Base-by-base conservation (phyloP, 2,888 invertebrate genomes). In the Dynastes grantii region DNA sequence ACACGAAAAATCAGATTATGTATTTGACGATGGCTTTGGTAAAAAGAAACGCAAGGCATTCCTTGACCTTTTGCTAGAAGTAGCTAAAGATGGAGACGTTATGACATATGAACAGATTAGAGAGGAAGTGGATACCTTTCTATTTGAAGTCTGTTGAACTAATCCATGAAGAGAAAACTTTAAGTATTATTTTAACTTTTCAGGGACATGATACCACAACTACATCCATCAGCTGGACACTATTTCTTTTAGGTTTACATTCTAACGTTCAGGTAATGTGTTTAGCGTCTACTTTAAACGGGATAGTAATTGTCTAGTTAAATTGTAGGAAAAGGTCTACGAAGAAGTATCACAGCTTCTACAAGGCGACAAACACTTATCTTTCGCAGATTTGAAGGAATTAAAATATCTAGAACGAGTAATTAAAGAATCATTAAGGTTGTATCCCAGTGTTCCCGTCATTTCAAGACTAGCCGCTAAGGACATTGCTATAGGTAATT, bases 111-210 rank as follows among this genome's bases (percentile, higher is more conserved):
- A 78, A 58, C 84, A 85, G 45, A 84, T 86, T 27, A 79, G 86
- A 77, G 86, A 86, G 82, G 85, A 86, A 81, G 85, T 86, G 2
- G 86, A 86, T 77, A 86, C 86, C 2, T 86, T 86, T 76, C 85
- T 86, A 85, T 86, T 86, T 81, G 86, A 84, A 81, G 86, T 86
- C 81, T n/a, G 49, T n/a, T 22, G 16, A 58, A 16, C 16, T 58
- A 4, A 4, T n/a, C 13, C n/a, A 65, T 51, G 16, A 5, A 61
- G 32, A 16, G 22, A 16, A 8, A 22, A 11, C 16, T 13, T 13
- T 22, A 76, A 13, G 5, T 11, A 51, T 11, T 65, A 9, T 29
- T 27, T 70, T 22, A 22, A 65, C 13, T 40, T 40, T 78, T 65
- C 67, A 85, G 85, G 85, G 85, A 5, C 85, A 85, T 78, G 85